Evolutionary conservation across 2,888 invertebrate species (phyloP), one percentile per base, ranked within the genome.

Genomic region (Neria commutata): DNA sequence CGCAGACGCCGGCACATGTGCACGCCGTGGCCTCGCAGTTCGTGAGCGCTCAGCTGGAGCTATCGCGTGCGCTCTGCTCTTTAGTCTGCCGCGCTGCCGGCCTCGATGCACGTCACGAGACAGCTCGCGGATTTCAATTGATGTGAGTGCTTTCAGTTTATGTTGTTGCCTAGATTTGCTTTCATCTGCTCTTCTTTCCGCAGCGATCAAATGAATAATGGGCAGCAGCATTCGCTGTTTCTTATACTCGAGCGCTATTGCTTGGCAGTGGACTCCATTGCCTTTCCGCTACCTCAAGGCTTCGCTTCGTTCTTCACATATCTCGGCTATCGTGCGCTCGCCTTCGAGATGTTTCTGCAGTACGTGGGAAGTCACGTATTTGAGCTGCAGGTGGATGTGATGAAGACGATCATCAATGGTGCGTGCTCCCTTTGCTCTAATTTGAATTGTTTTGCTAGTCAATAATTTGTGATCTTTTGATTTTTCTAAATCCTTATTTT

Each of bases 221-320:
- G 86, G 3, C 88, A 90, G 75, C 87, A 89, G 60, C 86, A 86
- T 76, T 85, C 91, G 21, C 80, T 94, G 50, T 94, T 94, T 77
- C 87, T 89, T 63, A 85, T 91, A 25, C 81, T 94, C 65, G 94
- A 95, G 80, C 87, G 93, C 69, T 94, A 92, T 81, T 89, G 89
- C 70, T 84, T 91, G 68, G 91, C 93, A 1, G 86, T 89, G 17
- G 91, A 92, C 74, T 88, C 89, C 3, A 86, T 91, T 64, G 92
- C 92, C 26, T 95, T 90, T 79, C 91, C 91, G 0, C 81, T 93
- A 65, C 94, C 94, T 11, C 90, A 91, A 74, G 94, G 94, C 14
- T 94, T 94, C 79, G 89, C 91, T 17, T 92, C 94, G 3, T 95
- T 94, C 84, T 92, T 94, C 79, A 91, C 94, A 2, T 93, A 91